A percentile compares a stretch with the other conserved stretches of the same genome.
These are phyloP conservation scores for Oscheius myriophilus DNA, from an alignment of 2,888 invertebrate species.

Conservation along the genomic window DNA sequence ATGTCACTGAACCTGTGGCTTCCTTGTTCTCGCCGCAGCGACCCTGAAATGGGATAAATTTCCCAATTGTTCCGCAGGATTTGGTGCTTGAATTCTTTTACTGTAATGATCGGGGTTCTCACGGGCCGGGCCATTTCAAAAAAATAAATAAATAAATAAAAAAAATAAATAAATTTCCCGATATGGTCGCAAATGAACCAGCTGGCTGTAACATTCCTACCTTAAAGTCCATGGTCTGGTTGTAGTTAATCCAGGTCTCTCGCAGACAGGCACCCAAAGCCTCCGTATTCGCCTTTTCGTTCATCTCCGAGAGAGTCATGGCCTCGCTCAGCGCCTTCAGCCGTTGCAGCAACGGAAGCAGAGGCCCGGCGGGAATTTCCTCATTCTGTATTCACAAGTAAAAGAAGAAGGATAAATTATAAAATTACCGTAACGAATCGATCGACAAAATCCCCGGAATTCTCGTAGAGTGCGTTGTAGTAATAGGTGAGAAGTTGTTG, in stretches of 20 bases:
- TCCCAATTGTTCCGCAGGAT: too few species aligned
- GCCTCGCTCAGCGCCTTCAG: slow-evolving; percentile 50
- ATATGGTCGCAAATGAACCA: too few species aligned
- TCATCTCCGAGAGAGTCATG: slow-evolving; percentile 37
- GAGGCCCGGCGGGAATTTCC: slow-evolving; percentile 52
- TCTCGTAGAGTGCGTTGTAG: slow-evolving; percentile 63
- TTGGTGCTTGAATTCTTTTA: too few species aligned
- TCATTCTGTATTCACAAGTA: slow-evolving; percentile 42
- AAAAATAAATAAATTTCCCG: background rate
- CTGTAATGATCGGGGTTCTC: too few species aligned
- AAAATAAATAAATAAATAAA: too few species aligned
- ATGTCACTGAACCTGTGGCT: slow-evolving; percentile 55
- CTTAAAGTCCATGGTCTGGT: slow-evolving; percentile 43
- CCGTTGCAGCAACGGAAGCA: slow-evolving; percentile 54
- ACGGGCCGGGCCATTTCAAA: too few species aligned
- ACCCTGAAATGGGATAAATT: slow-evolving; percentile 57
- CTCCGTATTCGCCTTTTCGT: slow-evolving; percentile 41
- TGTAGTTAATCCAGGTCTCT: slow-evolving; percentile 57
- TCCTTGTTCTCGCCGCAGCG: slow-evolving; percentile 61
- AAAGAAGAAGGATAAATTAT: background rate
- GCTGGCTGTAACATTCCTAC: slow-evolving; percentile 16
- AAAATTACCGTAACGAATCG: slow-evolving; percentile 54
- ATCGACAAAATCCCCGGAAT: slow-evolving; percentile 65
- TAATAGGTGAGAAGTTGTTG: slow-evolving; percentile 63
- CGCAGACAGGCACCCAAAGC: slow-evolving; percentile 38